Conservation (phyloP, 2,113 vertebrate species). For the Corythornis cristatus region DNA sequence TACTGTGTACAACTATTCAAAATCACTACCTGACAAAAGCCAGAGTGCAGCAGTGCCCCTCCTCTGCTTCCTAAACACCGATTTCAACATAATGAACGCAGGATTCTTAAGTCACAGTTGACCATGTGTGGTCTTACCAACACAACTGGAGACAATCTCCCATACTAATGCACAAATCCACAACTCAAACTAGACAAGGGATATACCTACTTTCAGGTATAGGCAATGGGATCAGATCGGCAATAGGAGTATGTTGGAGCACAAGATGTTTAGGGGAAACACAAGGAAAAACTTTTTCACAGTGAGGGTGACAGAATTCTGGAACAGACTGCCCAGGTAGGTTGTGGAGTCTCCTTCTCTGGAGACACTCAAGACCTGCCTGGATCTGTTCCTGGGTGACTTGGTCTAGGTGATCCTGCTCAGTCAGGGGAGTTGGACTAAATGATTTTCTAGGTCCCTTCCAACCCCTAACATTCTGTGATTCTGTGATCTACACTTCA, state of each 20-base stretch:
- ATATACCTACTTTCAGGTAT: not conserved
- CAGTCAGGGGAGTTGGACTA: too few relatives aligned
- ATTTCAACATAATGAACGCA: not conserved
- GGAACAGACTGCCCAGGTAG: too few relatives aligned
- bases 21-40: not conserved
- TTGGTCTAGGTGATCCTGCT: too few relatives aligned
- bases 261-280: too few relatives aligned
- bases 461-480: too few relatives aligned
- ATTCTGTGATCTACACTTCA: not conserved
- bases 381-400: too few relatives aligned
- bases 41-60: not conserved
- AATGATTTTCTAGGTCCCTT: too few relatives aligned
- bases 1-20: not conserved
- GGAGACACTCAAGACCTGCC: too few relatives aligned
- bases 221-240: not conserved
- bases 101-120: not conserved
- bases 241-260: too few relatives aligned
- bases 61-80: not conserved
- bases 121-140: not conserved
- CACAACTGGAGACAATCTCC: not conserved
- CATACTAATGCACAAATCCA: not conserved
- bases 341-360: too few relatives aligned
- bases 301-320: too few relatives aligned
- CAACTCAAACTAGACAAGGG: not conserved
- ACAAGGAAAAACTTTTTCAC: too few relatives aligned